These are phyloP conservation scores for Aphidius ervi DNA, from an alignment of 1,140 invertebrate genomes.

Conservation along the genomic window DNA sequence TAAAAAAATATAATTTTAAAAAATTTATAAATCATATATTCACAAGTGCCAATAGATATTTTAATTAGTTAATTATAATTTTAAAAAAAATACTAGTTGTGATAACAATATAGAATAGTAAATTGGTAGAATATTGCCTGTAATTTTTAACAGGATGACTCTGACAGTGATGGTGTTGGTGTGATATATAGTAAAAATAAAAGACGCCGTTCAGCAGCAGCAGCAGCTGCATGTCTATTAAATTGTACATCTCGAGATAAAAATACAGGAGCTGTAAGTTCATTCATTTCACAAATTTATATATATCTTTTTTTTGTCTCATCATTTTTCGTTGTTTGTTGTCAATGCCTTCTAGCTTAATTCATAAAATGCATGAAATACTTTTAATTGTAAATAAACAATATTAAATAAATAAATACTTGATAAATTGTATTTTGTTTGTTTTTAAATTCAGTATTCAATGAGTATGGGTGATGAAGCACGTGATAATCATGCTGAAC, in stretches of 20 bases:
- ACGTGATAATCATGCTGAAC: constrained; percentile 78
- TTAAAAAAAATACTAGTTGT: too few species aligned
- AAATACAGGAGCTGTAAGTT: constrained; percentile 51
- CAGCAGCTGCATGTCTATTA: constrained; percentile 50
- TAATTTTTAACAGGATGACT: constrained; percentile 50
- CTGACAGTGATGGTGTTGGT: constrained; percentile 49
- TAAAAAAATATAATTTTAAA: too few species aligned
- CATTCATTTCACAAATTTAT: constrained; percentile 20
- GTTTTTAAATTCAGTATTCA: constrained; percentile 63
- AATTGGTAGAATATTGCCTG: constrained; percentile 42
- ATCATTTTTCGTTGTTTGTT: background rate
- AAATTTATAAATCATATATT: too few species aligned
- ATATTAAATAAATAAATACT: too few species aligned
- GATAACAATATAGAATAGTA: constrained; percentile 33
- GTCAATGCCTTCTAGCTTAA: background rate
- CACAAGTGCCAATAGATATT: too few species aligned
- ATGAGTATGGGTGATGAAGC: constrained; percentile 78
- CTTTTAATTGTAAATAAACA: background rate
- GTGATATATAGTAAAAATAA: constrained; percentile 51
- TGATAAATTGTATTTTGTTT: background rate
- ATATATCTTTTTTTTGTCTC: background rate
- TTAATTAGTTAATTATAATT: too few species aligned
- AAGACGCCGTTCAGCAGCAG: constrained; percentile 49
- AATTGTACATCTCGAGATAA: constrained; percentile 51
- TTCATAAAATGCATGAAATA: constrained; percentile 2